phyloP scores from a whole-genome alignment of 1,140 invertebrate species.

The Micrasema minimum region DNA sequence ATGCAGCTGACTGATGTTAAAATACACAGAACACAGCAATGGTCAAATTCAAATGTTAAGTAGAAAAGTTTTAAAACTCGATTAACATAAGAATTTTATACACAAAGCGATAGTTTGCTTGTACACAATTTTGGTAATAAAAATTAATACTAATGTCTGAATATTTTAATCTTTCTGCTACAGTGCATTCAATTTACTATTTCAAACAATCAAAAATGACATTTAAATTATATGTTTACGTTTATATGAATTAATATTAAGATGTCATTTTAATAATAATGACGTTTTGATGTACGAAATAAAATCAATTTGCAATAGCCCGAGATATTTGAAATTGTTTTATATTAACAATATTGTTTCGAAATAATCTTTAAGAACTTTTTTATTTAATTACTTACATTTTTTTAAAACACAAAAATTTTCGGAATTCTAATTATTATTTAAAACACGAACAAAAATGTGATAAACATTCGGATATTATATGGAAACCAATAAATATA shows the following conservation, averaged over 20 bases:
- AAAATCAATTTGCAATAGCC: constrained; percentile 53
- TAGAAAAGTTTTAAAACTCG: no score
- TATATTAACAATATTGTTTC: constrained; percentile 49
- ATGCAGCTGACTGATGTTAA: no score
- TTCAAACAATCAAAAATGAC: constrained; percentile 39
- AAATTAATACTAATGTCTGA: no score
- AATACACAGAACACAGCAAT: no score
- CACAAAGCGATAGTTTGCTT: no score
- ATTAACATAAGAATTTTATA: no score
- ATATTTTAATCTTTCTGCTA: neutral
- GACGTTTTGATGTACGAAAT: constrained; percentile 40
- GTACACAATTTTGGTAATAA: no score
- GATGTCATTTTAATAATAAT: constrained; percentile 40
- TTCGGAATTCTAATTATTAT: constrained; percentile 43
- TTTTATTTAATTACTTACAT: constrained; percentile 39
- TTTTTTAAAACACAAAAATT: constrained; percentile 48
- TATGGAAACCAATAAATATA: constrained; percentile 53
- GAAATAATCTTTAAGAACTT: constrained; percentile 34
- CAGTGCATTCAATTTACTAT: neutral
- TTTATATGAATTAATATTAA: constrained; percentile 8
- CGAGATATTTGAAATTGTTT: constrained; percentile 52
- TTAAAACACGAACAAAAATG: constrained; percentile 50
- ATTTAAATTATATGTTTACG: constrained; percentile 41
- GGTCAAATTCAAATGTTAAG: no score
- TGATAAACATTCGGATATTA: constrained; percentile 42